These are phyloP conservation scores for Indicator indicator DNA, from an alignment of 2,113 vertebrate species.

Conservation along the genomic window DNA sequence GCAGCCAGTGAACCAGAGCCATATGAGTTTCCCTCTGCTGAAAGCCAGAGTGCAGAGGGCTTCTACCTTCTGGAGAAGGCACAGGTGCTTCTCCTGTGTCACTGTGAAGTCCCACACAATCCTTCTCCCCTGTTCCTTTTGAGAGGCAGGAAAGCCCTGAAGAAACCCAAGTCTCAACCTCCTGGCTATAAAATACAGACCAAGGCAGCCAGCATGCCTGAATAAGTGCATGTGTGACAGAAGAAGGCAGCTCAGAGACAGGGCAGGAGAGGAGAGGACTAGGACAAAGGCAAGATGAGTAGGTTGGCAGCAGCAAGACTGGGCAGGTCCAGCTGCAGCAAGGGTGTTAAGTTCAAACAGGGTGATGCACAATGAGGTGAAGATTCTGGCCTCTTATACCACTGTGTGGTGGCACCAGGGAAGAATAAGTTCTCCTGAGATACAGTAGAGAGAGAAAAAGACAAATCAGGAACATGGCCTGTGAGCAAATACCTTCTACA, in stretches of 20 bases:
- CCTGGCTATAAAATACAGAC: background rate
- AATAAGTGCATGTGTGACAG: background rate
- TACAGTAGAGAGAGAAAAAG: background rate
- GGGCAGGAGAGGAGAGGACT: background rate
- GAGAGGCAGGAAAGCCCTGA: background rate
- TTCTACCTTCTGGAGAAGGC: background rate
- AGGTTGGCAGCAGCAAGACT: conserved; percentile 13
- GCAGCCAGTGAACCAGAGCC: background rate
- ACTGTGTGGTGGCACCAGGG: background rate
- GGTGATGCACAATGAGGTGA: background rate
- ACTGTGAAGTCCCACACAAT: background rate
- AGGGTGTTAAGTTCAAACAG: background rate
- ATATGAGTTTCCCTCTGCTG: fast-evolving
- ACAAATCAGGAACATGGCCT: background rate
- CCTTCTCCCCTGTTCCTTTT: background rate
- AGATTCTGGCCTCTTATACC: background rate
- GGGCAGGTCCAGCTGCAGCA: background rate
- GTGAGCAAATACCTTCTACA: background rate
- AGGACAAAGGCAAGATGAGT: background rate
- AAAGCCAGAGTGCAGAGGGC: background rate
- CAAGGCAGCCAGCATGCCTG: fast-evolving
- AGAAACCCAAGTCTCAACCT: background rate
- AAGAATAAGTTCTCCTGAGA: background rate
- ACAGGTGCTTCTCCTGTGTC: background rate
- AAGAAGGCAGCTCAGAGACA: background rate